Conservation (phyloP, 2,113 vertebrate species). For the Choloepus hoffmanni region DNA sequence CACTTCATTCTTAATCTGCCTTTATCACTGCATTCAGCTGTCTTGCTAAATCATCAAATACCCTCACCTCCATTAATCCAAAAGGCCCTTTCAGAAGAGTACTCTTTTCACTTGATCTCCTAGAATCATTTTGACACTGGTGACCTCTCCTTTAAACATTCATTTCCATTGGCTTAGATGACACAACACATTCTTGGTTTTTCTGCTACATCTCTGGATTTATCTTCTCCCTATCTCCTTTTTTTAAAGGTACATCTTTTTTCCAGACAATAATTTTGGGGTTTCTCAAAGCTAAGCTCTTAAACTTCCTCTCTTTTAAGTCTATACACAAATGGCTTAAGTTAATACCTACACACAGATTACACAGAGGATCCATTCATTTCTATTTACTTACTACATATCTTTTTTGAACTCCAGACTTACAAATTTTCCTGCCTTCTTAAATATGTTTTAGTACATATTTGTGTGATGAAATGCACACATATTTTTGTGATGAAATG, state of each 20-base stretch:
- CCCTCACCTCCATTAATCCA: not conserved
- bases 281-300: not conserved
- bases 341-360: not conserved
- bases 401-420: slow-evolving; percentile 19
- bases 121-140: not conserved
- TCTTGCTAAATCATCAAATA: slow-evolving; percentile 18
- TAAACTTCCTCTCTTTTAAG: not conserved
- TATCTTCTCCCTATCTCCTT: not conserved
- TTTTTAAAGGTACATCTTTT: not conserved
- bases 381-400: not conserved
- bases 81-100: not conserved
- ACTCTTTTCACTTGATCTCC: not conserved
- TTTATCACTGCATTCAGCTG: not conserved
- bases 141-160: not conserved
- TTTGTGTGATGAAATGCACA: no score
- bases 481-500: not conserved
- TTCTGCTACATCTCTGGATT: not conserved
- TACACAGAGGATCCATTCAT: not conserved
- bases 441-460: not conserved
- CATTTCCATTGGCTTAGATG: not conserved
- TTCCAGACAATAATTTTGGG: not conserved
- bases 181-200: not conserved
- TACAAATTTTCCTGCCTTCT: not conserved
- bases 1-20: not conserved
- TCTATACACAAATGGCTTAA: not conserved